Evolutionary conservation across 2,113 vertebrate species (phyloP).

Genomic region (Lophotis ruficrista): DNA sequence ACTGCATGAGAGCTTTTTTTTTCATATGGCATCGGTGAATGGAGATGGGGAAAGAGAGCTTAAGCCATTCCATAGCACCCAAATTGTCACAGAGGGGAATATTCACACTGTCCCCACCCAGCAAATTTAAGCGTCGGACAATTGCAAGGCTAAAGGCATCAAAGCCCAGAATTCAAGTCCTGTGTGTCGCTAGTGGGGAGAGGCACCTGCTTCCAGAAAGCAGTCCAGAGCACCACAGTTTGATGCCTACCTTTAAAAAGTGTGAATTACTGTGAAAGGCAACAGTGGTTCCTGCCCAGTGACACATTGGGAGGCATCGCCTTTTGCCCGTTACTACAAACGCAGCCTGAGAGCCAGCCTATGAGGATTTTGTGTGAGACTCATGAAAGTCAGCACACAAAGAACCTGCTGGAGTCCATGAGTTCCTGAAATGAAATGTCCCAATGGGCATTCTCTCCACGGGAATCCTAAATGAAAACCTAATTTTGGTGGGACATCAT

Average conservation of each 20-base stretch:
- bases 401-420: background rate
- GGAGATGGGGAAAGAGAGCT: conserved; percentile 30
- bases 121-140: background rate
- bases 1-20: conserved; percentile 59
- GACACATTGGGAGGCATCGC: background rate
- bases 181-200: background rate
- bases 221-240: background rate
- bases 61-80: conserved; percentile 54
- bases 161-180: background rate
- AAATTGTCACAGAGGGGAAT: conserved; percentile 53
- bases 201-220: background rate
- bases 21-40: background rate
- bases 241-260: background rate
- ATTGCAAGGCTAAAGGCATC: background rate
- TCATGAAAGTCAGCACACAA: background rate
- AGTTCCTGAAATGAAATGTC: background rate
- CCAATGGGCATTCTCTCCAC: background rate
- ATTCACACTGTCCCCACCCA: conserved; percentile 7
- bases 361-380: background rate
- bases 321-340: conserved; percentile 6
- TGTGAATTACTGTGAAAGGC: conserved; percentile 41
- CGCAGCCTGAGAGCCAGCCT: background rate
- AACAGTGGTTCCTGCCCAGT: conserved; percentile 41
- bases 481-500: background rate
- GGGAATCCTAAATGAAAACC: background rate